Base-by-base conservation (phyloP, 2,113 vertebrate species). In the Megatriorchis doriae region DNA sequence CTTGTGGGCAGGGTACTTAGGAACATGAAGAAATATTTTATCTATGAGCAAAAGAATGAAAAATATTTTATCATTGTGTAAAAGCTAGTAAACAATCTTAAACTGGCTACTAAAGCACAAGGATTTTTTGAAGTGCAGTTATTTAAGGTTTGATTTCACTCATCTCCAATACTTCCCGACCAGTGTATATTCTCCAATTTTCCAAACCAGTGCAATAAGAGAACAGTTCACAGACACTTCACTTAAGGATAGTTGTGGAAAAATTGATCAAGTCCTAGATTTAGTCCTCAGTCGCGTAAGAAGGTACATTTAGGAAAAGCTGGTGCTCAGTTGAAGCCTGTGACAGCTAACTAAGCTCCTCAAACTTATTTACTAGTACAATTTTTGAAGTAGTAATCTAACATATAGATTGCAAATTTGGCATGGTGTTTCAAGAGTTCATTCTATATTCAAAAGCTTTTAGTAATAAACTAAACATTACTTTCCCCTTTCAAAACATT, bases 401-500 rank as follows among this genome's bases (percentile, higher is more conserved):
- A 66, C 13, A 62, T 83, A n/a, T 61, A 61, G 43, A 59, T 16
- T 42, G 50, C 81, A 74, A 91, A 88, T 53, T 70, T 78, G 43
- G 58, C 50, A 56, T 48, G 32, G 11, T 53, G 66, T 27, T 94
- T 65, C 22, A 66, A 73, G 47, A 89, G 56, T 74, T 93, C 72
- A 91, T 68, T 81, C 81, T 63, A 62, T 36, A 78, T 61, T 78
- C 71, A 63, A 88, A 86, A 59, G 29, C 77, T 82, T 91, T 93
- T 94, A 72, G 65, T 79, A 96, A 96, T 88, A 93, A 91, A 86
- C 77, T 91, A 75, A 94, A 86, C 81, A 94, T 87, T 88, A 77
- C 34, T 88, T 70, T 82, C 59, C 53, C 32, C 32, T 93, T 94
- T 74, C 63, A 81, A 93, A 92, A 94, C 77, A 92, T 27, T 31